Percentiles rank a stretch among this genome's conserved stretches.
Evolutionary conservation across 1,140 invertebrate genomes (phyloP).

Genomic region (Eriosoma lanigerum): DNA sequence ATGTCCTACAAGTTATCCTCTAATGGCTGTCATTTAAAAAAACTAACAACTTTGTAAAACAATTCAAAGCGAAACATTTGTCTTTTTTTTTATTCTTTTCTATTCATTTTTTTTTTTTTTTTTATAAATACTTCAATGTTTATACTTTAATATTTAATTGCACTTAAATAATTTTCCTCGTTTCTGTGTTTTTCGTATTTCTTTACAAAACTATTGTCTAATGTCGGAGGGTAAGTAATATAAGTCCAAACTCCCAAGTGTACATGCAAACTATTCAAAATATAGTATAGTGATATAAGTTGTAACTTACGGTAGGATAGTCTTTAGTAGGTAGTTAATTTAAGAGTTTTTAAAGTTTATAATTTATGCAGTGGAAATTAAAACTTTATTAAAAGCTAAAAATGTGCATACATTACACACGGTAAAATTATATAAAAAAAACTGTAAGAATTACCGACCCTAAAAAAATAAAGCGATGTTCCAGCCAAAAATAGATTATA

Average conservation of each 20-base stretch:
- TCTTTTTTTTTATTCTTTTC: too few relatives aligned
- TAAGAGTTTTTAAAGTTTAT: constrained; percentile 42
- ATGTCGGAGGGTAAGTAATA: background rate
- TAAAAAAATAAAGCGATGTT: background rate
- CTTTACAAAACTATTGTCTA: background rate
- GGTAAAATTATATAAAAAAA: constrained; percentile 6
- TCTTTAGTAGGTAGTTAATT: constrained; percentile 12
- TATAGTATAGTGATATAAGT: constrained; percentile 4
- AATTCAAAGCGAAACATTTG: background rate
- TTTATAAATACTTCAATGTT: background rate
- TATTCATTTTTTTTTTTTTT: too few relatives aligned
- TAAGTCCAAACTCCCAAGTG: background rate
- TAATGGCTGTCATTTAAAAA: background rate
- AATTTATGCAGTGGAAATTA: constrained; percentile 16
- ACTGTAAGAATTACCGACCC: background rate
- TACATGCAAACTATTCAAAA: background rate
- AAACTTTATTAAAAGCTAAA: constrained; percentile 36
- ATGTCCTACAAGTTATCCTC: background rate
- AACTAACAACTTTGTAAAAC: background rate
- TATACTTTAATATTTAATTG: background rate
- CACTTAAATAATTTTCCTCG: background rate
- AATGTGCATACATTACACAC: background rate
- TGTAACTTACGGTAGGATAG: constrained; percentile 1
- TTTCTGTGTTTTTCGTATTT: background rate
- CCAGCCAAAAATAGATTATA: background rate